Evolutionary conservation across 2,888 invertebrate species (phyloP).

Genomic region (Andrena bicolor): DNA sequence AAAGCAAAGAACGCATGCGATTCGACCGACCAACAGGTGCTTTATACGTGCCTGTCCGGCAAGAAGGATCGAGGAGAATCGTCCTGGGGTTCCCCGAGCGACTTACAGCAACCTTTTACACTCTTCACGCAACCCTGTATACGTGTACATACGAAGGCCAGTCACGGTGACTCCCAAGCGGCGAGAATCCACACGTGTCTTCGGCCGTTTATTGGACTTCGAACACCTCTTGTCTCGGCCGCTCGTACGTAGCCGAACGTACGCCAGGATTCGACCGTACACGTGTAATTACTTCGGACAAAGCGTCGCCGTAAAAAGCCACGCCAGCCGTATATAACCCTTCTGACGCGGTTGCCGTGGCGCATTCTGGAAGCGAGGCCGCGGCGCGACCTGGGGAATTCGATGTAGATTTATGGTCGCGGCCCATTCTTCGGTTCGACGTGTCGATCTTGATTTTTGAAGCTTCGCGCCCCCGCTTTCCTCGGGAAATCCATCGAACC

Average conservation of each 20-base stretch:
- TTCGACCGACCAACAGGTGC: constrained; percentile 75
- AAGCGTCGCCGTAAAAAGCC: constrained; percentile 65
- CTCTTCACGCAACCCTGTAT: constrained; percentile 49
- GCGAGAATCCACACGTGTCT: constrained; percentile 70
- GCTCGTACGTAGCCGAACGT: constrained; percentile 55
- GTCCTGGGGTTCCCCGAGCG: constrained; percentile 66
- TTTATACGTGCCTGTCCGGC: constrained; percentile 73
- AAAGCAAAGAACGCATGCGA: constrained; percentile 72
- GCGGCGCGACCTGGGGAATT: constrained; percentile 17
- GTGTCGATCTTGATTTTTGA: background rate
- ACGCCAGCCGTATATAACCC: constrained; percentile 48
- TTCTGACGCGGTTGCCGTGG: constrained; percentile 12
- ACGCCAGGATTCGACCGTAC: constrained; percentile 58
- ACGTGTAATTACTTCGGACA: constrained; percentile 66
- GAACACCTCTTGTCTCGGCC: constrained; percentile 65
- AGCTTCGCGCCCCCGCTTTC: no score
- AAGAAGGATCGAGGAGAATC: constrained; percentile 73
- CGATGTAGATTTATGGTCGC: constrained; percentile 35
- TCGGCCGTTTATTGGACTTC: constrained; percentile 68
- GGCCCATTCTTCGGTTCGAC: background rate
- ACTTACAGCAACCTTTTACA: constrained; percentile 65
- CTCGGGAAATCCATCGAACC: no score
- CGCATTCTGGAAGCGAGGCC: constrained; percentile 10
- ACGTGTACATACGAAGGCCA: constrained; percentile 49
- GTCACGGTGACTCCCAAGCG: constrained; percentile 59